Evolutionary conservation across 2,797 vertebrate species (phyloP).

Genomic region (Hyperoplus lanceolatus): DNA sequence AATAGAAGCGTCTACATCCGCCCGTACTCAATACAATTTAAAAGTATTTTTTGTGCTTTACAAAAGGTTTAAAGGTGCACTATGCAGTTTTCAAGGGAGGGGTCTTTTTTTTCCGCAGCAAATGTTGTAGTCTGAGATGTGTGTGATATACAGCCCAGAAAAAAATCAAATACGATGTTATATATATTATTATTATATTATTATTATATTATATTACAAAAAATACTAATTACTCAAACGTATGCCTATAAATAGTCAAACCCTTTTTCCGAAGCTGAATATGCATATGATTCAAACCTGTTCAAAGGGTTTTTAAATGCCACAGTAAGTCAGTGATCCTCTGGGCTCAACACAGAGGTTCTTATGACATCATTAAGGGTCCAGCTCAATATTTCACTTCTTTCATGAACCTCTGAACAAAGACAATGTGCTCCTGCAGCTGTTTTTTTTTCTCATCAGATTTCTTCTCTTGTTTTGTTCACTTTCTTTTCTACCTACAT

Average conservation of each 20-base stretch:
- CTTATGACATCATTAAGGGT: not conserved
- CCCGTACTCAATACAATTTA: not conserved
- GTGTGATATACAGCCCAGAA: no score
- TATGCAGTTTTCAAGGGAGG: no score
- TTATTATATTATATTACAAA: no score
- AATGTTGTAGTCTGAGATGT: no score
- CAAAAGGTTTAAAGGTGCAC: no score
- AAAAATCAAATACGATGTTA: no score
- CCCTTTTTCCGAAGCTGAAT: no score
- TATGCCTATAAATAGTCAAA: no score
- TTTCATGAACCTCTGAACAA: not conserved
- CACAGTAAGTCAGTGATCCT: no score
- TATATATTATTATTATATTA: no score
- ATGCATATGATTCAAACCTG: not conserved
- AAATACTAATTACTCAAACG: no score
- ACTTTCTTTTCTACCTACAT: not conserved
- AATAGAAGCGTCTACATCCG: not conserved
- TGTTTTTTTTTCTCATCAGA: not conserved
- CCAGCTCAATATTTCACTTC: not conserved
- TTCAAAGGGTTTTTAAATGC: not conserved
- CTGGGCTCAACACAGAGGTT: not conserved
- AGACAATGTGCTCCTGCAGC: constrained; percentile 1
- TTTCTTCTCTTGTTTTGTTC: not conserved
- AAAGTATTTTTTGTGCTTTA: not conserved
- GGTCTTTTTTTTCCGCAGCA: no score